Conservation (phyloP, 2,888 invertebrate genomes). For the Drosophila percnosoma region DNA sequence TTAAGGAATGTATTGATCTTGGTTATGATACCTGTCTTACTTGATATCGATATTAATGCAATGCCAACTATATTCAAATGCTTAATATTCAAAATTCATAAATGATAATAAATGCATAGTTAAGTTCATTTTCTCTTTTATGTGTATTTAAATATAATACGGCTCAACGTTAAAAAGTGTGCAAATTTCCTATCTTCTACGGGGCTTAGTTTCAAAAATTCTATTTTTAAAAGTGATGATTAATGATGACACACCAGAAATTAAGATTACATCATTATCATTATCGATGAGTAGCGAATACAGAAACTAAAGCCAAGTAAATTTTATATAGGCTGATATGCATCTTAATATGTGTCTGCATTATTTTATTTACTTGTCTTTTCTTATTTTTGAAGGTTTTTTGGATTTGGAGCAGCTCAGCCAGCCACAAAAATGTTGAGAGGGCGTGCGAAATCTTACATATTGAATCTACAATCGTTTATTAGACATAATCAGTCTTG, state of each 20-base stretch:
- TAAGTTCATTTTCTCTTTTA: not conserved
- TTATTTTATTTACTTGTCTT: not conserved
- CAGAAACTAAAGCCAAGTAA: not conserved
- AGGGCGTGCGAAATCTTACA: slow-evolving; percentile 69
- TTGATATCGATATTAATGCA: not conserved
- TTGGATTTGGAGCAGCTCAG: not conserved
- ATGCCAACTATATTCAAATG: not conserved
- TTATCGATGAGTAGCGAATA: not conserved
- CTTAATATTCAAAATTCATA: not conserved
- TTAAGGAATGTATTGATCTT: not conserved
- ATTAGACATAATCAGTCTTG: slow-evolving; percentile 74
- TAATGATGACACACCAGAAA: not conserved
- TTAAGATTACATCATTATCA: not conserved
- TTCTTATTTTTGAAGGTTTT: slow-evolving; percentile 1
- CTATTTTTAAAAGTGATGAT: not conserved
- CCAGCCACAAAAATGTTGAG: slow-evolving; percentile 41
- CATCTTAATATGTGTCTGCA: not conserved
- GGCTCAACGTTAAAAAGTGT: not conserved
- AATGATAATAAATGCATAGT: not conserved
- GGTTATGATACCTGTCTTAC: not conserved
- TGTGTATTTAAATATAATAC: not conserved
- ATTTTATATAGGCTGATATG: not conserved
- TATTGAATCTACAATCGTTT: slow-evolving; percentile 70
- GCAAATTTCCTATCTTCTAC: not conserved
- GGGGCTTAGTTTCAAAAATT: not conserved